Evolutionary conservation across 2,888 invertebrate species (phyloP), one percentile per base, ranked within the genome.

Genomic region (Busseola fusca): DNA sequence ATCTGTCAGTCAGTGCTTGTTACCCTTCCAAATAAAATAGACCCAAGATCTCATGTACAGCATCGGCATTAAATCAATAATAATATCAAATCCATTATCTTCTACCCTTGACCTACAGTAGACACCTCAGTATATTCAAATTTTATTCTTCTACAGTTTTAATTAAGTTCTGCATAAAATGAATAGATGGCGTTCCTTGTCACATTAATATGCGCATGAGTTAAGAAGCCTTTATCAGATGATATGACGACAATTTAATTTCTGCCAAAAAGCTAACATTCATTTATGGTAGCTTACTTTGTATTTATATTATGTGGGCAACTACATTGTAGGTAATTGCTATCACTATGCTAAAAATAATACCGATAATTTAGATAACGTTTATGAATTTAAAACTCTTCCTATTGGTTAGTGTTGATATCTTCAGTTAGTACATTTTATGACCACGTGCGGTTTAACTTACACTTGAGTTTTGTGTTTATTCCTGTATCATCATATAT

Each of bases 171-270:
- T 60, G 27, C 37, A 62, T 54, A 37, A 50, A 74, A 72, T 73
- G 69, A 80, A 84, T 60, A 87, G 86, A 87, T 87, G 87, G 87
- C 87, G 87, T 78, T 84, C 72, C 76, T 76, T 73, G 72, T 77
- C 52, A 74, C 62, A 73, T 80, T 78, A 76, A 62, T 74, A 70
- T 73, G 71, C 75, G 69, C 72, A 74, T 72, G 70, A 52, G 50
- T 66, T 58, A 68, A 82, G 16, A 81, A 77, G 56, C 59, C 59
- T 79, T 67, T 70, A 68, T 74, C 59, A 60, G 54, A 37, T 72
- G 67, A 56, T 63, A 58, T 34, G 58, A 27, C 50, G 12, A n/a
- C 58, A 45, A 60, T 56, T 56, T 59, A 54, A 25, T 74, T 27
- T 54, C 6, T 72, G n/a, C 40, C 18, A 30, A 50, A 50, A 50